Base-by-base conservation (phyloP, 92 coral and sea anemone genomes). In the Palythoa grandis region DNA sequence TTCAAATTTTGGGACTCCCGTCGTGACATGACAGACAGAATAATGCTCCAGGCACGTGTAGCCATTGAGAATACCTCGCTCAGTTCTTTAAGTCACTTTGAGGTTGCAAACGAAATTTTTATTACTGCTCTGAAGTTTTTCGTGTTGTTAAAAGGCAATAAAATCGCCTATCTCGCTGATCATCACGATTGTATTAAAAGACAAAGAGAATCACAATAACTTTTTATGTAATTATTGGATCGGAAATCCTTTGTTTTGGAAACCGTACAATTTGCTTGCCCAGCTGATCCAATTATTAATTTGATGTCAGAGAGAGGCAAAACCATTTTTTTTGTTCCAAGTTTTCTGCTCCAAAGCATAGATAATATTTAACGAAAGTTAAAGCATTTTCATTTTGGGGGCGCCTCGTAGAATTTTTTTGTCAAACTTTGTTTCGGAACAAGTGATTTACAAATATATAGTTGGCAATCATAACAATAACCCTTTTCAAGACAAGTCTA, bases 1-100 rank as follows among this genome's bases (percentile, higher is more conserved):
- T 90, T 74, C 80, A 90, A 90, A 90, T 90, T 57, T 79, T 61
- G 87, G 52, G 56, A 58, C 74, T 74, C 82, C 78, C 79, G 74
- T 76, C 47, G 24, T 57, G 77, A 57, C 85, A 77, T 1, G 73
- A 83, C 8, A 40, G n/a, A 20, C 22, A 19, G 24, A 19, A 63
- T 79, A 80, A 80, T 39, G 47, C 24, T 65, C 7, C 74, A 80
- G 47, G n/a, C 85, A 80, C 85, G 85, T 80, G 85, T 12, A 58
- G 20, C 85, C 38, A 11, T 15, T 43, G 50, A 5, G 43, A 22
- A 67, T 61, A 65, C 47, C n/a, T 65, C 43, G 57, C 35, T 5
- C 50, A 43, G 7, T 13, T 66, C 63, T 63, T 20, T 67, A 2
- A 7, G 38, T 20, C n/a, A 79, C 22, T 47, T 47, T 12, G 3